Base-by-base conservation (phyloP, 2,888 invertebrate species). In the Strigamia maritima region DNA sequence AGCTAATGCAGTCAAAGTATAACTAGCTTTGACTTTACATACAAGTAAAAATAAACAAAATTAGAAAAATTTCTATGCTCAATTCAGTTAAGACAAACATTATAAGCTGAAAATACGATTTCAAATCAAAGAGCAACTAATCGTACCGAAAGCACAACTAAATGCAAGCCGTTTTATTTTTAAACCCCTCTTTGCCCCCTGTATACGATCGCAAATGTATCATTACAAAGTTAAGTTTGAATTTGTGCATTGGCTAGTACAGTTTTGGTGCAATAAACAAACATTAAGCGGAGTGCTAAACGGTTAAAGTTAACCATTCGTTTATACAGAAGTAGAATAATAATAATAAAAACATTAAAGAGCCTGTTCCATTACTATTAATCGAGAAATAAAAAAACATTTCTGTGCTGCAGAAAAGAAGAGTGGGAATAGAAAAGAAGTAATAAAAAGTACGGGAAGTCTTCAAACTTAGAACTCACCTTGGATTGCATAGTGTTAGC, bases 231-330 rank as follows among this genome's bases (percentile, higher is more conserved):
- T 26, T 70, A 70, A 70, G 28, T 70, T 6, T 60, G 10, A 70
- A 70, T 19, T 19, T 70, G 70, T 70, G 70, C 70, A 70, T 70
- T 70, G 70, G 70, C 70, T 26, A 70, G 49, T 49, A 19, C 49
- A 19, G 19, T 70, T 70, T 28, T 70, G 54, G 70, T 70, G 70
- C 70, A 70, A n/a, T 70, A 70, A 70, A 70, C 19, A 70, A 70
- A 70, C 19, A 26, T 70, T 70, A 70, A 14, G 28, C 70, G 31
- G 22, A 49, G 77, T 77, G 77, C 77, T 77, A 77, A 77, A 77
- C 77, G 77, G 77, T 77, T 77, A 77, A 77, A 77, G 77, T 77
- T 49, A 79, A 76, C 38, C 28, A 79, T 26, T 35, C 26, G 16
- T 22, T 60, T 10, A 60, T n/a, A 49, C 6, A 49, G 19, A 16